Base-by-base conservation (phyloP, 2,888 invertebrate species). In the Silvanus unidentatus region DNA sequence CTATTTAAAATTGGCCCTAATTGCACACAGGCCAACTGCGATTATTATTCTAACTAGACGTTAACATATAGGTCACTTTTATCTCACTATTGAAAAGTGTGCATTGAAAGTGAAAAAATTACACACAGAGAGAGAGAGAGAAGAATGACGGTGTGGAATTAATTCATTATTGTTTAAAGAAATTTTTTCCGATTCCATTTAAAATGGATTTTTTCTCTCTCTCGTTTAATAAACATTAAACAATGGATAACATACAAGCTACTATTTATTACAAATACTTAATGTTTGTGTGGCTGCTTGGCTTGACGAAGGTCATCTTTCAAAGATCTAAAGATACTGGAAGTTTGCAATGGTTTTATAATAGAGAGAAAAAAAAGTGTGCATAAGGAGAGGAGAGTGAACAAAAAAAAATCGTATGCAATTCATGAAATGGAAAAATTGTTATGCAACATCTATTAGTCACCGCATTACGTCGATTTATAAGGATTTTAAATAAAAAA, bases 391-490 rank as follows among this genome's bases (percentile, higher is more conserved):
- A n/a, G n/a, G n/a, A n/a, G n/a, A n/a, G n/a, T n/a, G n/a, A n/a
- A n/a, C n/a, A n/a, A n/a, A n/a, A n/a, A n/a, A n/a, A n/a, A 22
- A 22, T 5, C 60, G 55, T 59, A 63, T 60, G 57, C 60, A 60
- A 60, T 62, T 59, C 58, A 60, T 54, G 59, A 62, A 57, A 59
- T 50, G 48, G 28, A 46, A 53, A 62, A 22, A 22, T 22, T 22
- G 22, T 63, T 63, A 62, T 62, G 63, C 60, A 63, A 63, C 36
- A 49, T 22, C 22, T 42, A 48, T 63, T 63, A 63, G 59, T 63
- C 61, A 62, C 52, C 43, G 41, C 43, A 42, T 45, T 43, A 45
- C 40, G 43, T 44, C 16, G 40, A 44, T 40, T 16, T 35, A 36
- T 22, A 35, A 44, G 8, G 22, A 22, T 22, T 22, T 22, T 22